Evolutionary conservation across 2,888 invertebrate genomes (phyloP).

Genomic region (Petrolisthes manimaculis): DNA sequence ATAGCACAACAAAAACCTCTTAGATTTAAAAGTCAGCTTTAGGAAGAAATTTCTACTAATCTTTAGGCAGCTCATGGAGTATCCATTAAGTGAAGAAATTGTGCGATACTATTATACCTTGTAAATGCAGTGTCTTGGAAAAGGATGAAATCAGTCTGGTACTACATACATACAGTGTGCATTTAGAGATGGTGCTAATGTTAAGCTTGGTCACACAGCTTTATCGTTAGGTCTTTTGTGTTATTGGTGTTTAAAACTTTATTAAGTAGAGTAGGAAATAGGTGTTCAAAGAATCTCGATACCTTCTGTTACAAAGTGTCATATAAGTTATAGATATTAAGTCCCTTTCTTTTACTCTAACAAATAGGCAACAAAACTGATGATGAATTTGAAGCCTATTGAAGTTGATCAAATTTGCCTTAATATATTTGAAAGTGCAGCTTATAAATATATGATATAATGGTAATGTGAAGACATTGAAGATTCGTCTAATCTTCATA

Average conservation of each 20-base stretch:
- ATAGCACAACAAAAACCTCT: slow-evolving; percentile 54
- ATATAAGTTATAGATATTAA: slow-evolving; percentile 44
- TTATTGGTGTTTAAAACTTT: slow-evolving; percentile 61
- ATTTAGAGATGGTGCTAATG: slow-evolving; percentile 63
- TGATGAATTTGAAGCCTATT: slow-evolving; percentile 2
- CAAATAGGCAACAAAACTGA: slow-evolving; percentile 9
- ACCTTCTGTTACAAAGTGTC: slow-evolving; percentile 57
- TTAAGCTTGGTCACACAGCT: slow-evolving; percentile 63
- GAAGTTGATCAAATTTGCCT: background rate
- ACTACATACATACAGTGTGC: slow-evolving; percentile 58
- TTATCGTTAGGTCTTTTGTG: slow-evolving; percentile 60
- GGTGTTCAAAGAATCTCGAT: slow-evolving; percentile 61
- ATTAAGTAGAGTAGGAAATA: slow-evolving; percentile 47
- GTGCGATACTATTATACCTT: slow-evolving; percentile 25
- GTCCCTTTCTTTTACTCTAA: slow-evolving; percentile 17
- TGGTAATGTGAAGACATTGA: slow-evolving; percentile 12
- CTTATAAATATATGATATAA: slow-evolving; percentile 5
- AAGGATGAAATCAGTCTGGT: slow-evolving; percentile 38
- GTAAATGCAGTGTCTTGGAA: slow-evolving; percentile 27
- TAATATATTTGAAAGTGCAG: slow-evolving; percentile 13
- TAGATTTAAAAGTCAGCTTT: slow-evolving; percentile 29
- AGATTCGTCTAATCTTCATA: slow-evolving; percentile 6
- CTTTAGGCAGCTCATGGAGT: slow-evolving; percentile 54
- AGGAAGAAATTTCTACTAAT: slow-evolving; percentile 48
- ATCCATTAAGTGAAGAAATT: slow-evolving; percentile 49